Conservation (phyloP, 1,140 invertebrate genomes). For the Zaprionus capensis region DNA sequence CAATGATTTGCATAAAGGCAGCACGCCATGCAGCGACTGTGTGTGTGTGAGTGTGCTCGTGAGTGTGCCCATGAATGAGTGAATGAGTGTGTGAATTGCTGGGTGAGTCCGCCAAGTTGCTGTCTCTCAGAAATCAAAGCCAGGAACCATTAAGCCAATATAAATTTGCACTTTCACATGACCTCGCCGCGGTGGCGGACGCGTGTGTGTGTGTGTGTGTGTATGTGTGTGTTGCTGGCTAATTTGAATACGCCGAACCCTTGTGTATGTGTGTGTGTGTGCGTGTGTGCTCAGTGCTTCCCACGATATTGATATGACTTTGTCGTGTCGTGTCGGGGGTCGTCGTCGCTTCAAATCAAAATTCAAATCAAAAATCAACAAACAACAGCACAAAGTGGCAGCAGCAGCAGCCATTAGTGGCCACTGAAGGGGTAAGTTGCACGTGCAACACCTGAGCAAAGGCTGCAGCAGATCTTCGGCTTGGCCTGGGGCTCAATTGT, state of each 20-base stretch:
- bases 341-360: conserved; percentile 42
- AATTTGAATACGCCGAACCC: conserved; percentile 67
- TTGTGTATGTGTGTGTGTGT: not conserved
- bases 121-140: conserved; percentile 53
- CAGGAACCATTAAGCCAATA: conserved; percentile 73
- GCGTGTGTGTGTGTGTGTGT: conserved; percentile 15
- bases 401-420: conserved; percentile 43
- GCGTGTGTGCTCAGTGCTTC: conserved; percentile 54
- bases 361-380: conserved; percentile 56
- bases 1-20: conserved; percentile 78
- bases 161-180: conserved; percentile 81
- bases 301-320: conserved; percentile 74
- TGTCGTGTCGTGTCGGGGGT: conserved; percentile 34
- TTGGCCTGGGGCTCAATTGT: not conserved
- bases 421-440: conserved; percentile 22
- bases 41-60: conserved; percentile 9
- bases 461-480: not conserved
- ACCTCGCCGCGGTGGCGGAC: conserved; percentile 50
- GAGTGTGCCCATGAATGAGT: conserved; percentile 13
- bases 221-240: conserved; percentile 36
- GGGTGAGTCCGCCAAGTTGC: conserved; percentile 17
- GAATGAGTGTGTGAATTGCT: conserved; percentile 36
- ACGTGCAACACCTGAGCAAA: conserved; percentile 43
- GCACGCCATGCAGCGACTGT: conserved; percentile 23
- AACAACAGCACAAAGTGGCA: conserved; percentile 27